Evolutionary conservation across 2,113 vertebrate genomes (phyloP), one percentile per base, ranked within the genome.

Genomic region (Phalacrocorax pelagicus): DNA sequence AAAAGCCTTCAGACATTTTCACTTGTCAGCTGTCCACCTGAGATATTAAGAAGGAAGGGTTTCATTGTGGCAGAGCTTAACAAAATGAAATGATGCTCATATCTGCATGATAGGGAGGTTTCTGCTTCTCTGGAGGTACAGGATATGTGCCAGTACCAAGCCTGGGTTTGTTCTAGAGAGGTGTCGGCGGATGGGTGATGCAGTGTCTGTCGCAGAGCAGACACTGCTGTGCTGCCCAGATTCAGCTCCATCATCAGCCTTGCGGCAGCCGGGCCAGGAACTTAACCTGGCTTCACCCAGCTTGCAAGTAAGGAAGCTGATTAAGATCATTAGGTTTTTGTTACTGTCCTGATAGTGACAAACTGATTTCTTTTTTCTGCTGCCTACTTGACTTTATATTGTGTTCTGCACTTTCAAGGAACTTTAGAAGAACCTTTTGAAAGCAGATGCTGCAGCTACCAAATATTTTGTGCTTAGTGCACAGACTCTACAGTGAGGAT

Each of bases 171-270:
- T 81, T 85, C 54, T 32, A 34, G 54, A 15, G 57, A 69, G 52
- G 32, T 2, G 2, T 22, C 1, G 0, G 23, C 10, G 8, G 22
- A 29, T 0, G 3, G 47, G 40, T 30, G 51, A 24, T 51, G 51
- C 49, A 15, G 44, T 42, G 23, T 61, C 83, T 78, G 38, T 38
- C 11, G 0, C 11, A 8, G 42, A 54, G 40, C 15, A 1, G 22
- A 32, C 23, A 2, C 12, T 79, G n/a, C 85, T 63, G n/a, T 52
- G 3, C 42, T 71, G 6, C 42, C 32, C 19, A 13, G 36, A 44
- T 10, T 34, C 12, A 20, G 73, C 11, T 32, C 55, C 27, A 18
- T 70, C n/a, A 58, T 85, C 57, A 75, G 58, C 70, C 40, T 38
- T 75, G 59, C 2, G 4, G 44, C 46, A 92, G 23, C 58, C 3